Evolutionary conservation across 2,113 vertebrate genomes (phyloP), one percentile per base, ranked within the genome.

Genomic region (Leptodactylus fuscus): DNA sequence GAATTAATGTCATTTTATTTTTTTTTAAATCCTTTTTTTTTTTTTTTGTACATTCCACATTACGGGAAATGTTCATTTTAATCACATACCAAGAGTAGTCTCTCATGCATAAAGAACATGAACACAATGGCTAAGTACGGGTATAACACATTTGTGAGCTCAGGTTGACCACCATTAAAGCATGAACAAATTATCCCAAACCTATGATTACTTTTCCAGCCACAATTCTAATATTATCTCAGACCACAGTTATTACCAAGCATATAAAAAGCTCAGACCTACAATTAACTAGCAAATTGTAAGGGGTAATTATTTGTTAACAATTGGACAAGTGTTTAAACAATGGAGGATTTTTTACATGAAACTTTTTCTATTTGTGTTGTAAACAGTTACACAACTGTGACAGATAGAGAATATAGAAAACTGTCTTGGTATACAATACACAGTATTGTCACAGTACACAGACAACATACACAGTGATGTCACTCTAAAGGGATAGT

Each of bases 91-190:
- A 3, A 15, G 11, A 27, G 70, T 44, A 74, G 24, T n/a, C n/a
- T 48, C 38, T 13, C 41, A 11, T 48, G 24, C 9, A 20, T 29
- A 46, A 49, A 12, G 24, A 75, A 29, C 13, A 49, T 29, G 41
- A 15, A n/a, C n/a, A 41, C 69, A 46, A 74, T 74, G 11, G 10
- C 2, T 46, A 49, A 75, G 16, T 75, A 29, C 12, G 46, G 71
- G 22, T 75, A 75, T 75, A 75, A 65, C n/a, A 29, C 79, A 81
- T 82, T 81, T 81, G 27, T 32, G 27, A 32, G 13, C 16, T 16
- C 41, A 24, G 62, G 67, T 27, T 82, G 18, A 73, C 81, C 81
- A 55, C 81, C n/a, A 82, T 18, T 53, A n/a, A 41, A 71, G 46
- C 46, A 82, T 49, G 32, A 41, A 36, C 8, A 34, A 82, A 55